Evolutionary conservation across 2,888 invertebrate species (phyloP), one percentile per base, ranked within the genome.

Genomic region (Blera fallax): DNA sequence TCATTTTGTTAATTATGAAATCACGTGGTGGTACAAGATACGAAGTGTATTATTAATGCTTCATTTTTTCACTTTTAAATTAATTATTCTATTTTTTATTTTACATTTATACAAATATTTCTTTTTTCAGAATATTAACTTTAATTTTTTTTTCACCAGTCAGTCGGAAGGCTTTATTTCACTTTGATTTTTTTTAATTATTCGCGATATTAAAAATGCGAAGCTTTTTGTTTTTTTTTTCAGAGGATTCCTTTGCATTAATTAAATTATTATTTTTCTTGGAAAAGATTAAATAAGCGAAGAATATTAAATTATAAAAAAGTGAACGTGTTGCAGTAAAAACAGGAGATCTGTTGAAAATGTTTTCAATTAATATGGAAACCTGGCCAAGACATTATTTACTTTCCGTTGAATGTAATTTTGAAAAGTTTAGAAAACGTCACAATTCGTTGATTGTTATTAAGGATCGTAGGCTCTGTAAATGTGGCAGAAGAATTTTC

Each of bases 21-120:
- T 88, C 88, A 88, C 88, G 85, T 88, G 88, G 87, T 88, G 88
- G 88, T 88, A 88, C 87, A 87, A 88, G 87, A 88, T 87, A 88
- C 88, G 87, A 88, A 87, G 87, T 81, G 87, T 85, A 87, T 87
- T 87, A 67, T 74, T 65, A 67, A 81, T 77, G 60, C 70, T 87
- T 84, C 73, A 77, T 67, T 62, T 85, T 52, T 58, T 77, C 27
- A 32, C 8, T 52, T 72, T 77, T 74, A 56, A 80, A 69, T 82
- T 87, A 81, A 64, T 81, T 81, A 85, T 81, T 81, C 72, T 81
- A 77, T 18, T 43, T 76, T 77, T 70, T 60, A 72, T 48, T 77
- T 77, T 87, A 87, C 87, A 87, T 87, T 87, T 87, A 56, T 87
- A 87, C 87, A 87, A 73, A 48, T 67, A 73, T 69, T 73, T 82